Evolutionary conservation across 1,140 invertebrate species (phyloP).

Genomic region (Dufourea novaeangliae): DNA sequence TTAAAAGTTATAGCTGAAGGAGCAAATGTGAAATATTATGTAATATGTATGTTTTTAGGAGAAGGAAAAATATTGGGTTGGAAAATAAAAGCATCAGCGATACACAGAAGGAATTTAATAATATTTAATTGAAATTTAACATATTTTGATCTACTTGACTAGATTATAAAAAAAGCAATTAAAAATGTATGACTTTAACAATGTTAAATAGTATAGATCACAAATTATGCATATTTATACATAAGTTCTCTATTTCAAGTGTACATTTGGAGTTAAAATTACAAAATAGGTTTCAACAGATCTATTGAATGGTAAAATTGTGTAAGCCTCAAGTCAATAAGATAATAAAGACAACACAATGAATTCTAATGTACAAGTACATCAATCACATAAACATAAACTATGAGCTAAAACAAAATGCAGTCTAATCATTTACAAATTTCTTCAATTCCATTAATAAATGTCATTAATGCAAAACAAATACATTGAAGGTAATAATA

Average conservation of each 20-base stretch:
- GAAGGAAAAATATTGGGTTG: constrained; percentile 32
- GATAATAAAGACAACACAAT: constrained; percentile 32
- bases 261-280: constrained; percentile 59
- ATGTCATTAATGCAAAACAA: constrained; percentile 25
- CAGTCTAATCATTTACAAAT: constrained; percentile 49
- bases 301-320: constrained; percentile 54
- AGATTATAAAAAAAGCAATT: constrained; percentile 78
- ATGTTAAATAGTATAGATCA: constrained; percentile 73
- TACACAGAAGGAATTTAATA: constrained; percentile 77
- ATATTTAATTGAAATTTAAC: constrained; percentile 75
- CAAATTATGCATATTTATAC: constrained; percentile 70
- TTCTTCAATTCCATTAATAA: constrained; percentile 49
- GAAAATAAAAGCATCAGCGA: constrained; percentile 60
- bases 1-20: too few species aligned
- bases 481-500: constrained; percentile 7
- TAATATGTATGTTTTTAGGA: too few species aligned
- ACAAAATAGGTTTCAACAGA: constrained; percentile 50
- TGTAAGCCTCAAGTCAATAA: constrained; percentile 37
- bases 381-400: constrained; percentile 29
- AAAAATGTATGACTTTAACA: constrained; percentile 72
- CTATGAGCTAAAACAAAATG: constrained; percentile 25
- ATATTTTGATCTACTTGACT: constrained; percentile 77
- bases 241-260: constrained; percentile 60
- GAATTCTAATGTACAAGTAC: constrained; percentile 39
- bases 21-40: too few species aligned